Base-by-base conservation (phyloP, 2,113 vertebrate species). In the Nipponia nippon region DNA sequence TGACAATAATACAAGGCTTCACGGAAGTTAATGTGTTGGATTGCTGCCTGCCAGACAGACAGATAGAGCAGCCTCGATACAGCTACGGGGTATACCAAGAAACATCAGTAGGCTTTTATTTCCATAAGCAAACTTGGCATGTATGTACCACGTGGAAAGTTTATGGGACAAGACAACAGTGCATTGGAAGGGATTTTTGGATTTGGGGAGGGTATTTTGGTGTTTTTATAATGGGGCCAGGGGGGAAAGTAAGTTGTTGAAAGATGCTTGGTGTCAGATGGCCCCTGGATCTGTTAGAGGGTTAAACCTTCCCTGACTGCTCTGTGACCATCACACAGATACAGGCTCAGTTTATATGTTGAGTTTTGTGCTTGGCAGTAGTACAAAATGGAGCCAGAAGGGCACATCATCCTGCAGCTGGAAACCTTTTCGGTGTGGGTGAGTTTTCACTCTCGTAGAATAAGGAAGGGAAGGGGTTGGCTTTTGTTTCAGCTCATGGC, bases 111-210 rank as follows among this genome's bases (percentile, higher is more conserved):
- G 2, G 4, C 19, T 63, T 13, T n/a, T 47, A 11, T 36, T 92
- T 77, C 59, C 50, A 10, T 56, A 72, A 44, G 19, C 8, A 66
- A 46, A 32, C 13, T 32, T 34, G 18, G 23, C 1, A 0, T 52
- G 12, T 4, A 1, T 22, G 9, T 47, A 32, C 36, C 15, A 2
- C 0, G 4, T 36, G 21, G 22, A 77, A 21, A 5, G 76, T 80
- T 36, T 30, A 44, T 14, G 15, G 17, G 30, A 49, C 11, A 84
- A 78, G 38, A 12, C 6, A 58, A 13, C 12, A 52, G 50, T 7
- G 1, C 3, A 3, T 3, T 56, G 58, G 30, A 69, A 56, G 34
- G 23, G 11, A n/a, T 58, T 77, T 88, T 46, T 16, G 8, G 9
- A 27, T 73, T 79, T 5, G 11, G 4, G 27, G 26, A 47, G 44